Conservation (phyloP, 2,888 invertebrate genomes). For the Heteromyza rotundicornis region DNA sequence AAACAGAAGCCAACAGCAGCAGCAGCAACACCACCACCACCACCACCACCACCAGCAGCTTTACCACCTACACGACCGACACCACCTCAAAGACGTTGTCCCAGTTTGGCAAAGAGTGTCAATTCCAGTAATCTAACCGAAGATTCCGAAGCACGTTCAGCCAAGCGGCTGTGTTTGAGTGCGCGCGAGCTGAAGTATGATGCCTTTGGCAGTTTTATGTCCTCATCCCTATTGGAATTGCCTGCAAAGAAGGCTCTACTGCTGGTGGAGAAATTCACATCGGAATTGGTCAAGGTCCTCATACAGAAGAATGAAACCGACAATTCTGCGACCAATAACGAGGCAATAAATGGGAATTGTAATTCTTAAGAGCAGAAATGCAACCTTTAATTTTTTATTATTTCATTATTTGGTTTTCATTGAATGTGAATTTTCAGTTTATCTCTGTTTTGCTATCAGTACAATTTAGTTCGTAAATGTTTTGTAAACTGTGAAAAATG, state of each 20-base stretch:
- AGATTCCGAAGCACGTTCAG: background rate
- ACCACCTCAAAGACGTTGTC: background rate
- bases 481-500: too few species aligned
- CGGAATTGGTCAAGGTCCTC: constrained; percentile 55
- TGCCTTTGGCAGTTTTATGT: constrained; percentile 60
- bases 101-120: background rate
- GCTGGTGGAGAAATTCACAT: constrained; percentile 58
- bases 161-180: constrained; percentile 26
- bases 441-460: too few species aligned
- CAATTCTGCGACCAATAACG: too few species aligned
- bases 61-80: constrained; percentile 14
- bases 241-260: constrained; percentile 51
- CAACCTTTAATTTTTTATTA: too few species aligned
- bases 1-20: constrained; percentile 24
- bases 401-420: too few species aligned
- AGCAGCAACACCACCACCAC: background rate
- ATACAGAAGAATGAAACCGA: constrained; percentile 39
- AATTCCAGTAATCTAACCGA: background rate
- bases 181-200: constrained; percentile 35
- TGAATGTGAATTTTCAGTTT: too few species aligned
- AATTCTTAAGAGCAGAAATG: too few species aligned
- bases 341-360: too few species aligned
- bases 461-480: too few species aligned
- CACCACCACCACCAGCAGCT: background rate
- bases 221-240: constrained; percentile 56